A percentile compares a stretch with the other conserved stretches of the same genome.
Evolutionary conservation across 2,797 vertebrate species (phyloP).

Genomic region (Cirrhinus mrigala): DNA sequence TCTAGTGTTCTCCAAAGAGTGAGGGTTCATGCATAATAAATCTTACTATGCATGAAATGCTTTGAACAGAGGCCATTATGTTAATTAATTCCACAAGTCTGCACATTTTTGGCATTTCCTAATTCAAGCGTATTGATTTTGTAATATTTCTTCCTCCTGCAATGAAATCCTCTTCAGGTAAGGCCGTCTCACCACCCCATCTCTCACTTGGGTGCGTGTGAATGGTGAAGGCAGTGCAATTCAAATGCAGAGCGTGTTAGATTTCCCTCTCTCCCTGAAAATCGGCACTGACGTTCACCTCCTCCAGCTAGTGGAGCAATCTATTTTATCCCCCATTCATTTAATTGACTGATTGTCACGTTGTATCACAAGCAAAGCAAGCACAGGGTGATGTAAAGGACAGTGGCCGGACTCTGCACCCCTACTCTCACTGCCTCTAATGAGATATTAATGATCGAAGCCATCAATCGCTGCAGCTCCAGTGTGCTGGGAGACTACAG

Average conservation of each 20-base stretch:
- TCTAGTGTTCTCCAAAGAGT: conserved; percentile 6
- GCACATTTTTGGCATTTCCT: not conserved
- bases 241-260: conserved; percentile 48
- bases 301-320: conserved; percentile 54
- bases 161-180: not conserved
- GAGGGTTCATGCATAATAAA: conserved; percentile 21
- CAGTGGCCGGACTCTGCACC: conserved; percentile 16
- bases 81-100: not conserved
- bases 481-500: not conserved
- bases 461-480: not conserved
- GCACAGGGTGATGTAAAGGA: conserved; percentile 61
- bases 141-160: not conserved
- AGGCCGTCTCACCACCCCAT: not conserved
- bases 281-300: conserved; percentile 66
- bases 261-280: conserved; percentile 47
- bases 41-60: not conserved
- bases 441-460: conserved; percentile 44
- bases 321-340: conserved; percentile 65
- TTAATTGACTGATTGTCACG: conserved; percentile 67
- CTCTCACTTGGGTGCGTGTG: not conserved
- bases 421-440: conserved; percentile 17
- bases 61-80: conserved; percentile 2
- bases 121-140: not conserved
- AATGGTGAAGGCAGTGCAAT: conserved; percentile 36
- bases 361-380: conserved; percentile 61